A percentile compares a stretch with the other conserved stretches of the same genome.
Evolutionary conservation across 2,797 vertebrate genomes (phyloP).

Genomic region (Somateria mollissima): DNA sequence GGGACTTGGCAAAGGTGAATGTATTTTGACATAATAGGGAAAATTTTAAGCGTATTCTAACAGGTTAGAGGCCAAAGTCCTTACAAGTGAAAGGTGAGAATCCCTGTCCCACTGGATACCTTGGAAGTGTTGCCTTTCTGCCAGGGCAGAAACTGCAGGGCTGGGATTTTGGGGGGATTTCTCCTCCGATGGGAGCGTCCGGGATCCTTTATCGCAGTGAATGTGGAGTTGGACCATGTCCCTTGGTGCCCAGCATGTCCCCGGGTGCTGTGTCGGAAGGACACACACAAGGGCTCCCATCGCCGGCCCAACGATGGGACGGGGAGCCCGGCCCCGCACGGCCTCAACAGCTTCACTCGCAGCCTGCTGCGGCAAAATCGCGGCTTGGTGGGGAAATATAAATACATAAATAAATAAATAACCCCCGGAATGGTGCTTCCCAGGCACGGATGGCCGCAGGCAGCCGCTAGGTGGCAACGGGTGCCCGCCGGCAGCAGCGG

Average conservation of each 20-base stretch:
- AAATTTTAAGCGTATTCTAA: background rate
- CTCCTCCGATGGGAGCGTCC: too few relatives aligned
- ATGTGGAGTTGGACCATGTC: too few relatives aligned
- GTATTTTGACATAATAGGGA: background rate
- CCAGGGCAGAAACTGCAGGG: background rate
- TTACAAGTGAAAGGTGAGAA: background rate
- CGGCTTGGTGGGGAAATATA: too few relatives aligned
- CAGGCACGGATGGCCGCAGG: background rate
- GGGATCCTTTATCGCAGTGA: too few relatives aligned
- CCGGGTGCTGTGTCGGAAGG: too few relatives aligned
- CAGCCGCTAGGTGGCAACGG: slow-evolving; percentile 59
- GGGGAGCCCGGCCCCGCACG: too few relatives aligned
- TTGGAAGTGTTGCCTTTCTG: rapidly evolving
- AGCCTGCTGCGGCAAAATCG: background rate
- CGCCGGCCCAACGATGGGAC: too few relatives aligned
- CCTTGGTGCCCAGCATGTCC: too few relatives aligned
- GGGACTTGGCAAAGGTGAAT: background rate
- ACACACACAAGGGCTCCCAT: too few relatives aligned
- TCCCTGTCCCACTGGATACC: background rate
- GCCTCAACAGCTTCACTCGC: too few relatives aligned
- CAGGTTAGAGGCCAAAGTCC: background rate
- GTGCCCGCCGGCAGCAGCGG: background rate
- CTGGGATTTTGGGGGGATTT: background rate
- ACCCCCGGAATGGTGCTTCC: background rate
- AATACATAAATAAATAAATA: too few relatives aligned